Evolutionary conservation across 2,888 invertebrate genomes (phyloP), one percentile per base, ranked within the genome.

Genomic region (Serrognathus titanus): DNA sequence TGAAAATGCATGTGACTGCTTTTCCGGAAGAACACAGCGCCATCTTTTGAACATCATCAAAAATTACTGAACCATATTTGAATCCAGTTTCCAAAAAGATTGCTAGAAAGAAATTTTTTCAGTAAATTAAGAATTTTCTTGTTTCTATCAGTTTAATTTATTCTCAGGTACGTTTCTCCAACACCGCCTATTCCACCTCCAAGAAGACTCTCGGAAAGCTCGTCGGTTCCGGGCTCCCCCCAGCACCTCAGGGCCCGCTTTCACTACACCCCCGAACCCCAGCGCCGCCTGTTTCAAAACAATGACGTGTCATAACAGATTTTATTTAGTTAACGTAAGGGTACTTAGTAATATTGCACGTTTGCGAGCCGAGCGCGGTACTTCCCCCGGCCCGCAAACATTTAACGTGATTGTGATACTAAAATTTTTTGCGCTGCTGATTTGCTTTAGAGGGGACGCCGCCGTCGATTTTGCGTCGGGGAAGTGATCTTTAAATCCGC

Each of bases 151-250:
- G 16, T 16, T 16, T 16, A 3, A 16, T 16, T 52, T 36, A 55
- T 58, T 65, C 66, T 10, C 63, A 85, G 84, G 75, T 83, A 84
- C 67, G 76, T 84, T 46, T 83, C 84, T 41, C 83, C 84, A 37
- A 81, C 83, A 53, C 84, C 84, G 46, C 84, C 84, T 24, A 79
- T 83, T 60, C 84, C 84, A 37, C 85, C 84, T 3, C 84, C 84
- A 6, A 76, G 87, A 56, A 80, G 86, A 58, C 79, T 87, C 16
- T 86, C 86, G 2, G 87, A 87, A 74, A 86, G 86, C 70, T 81
- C 74, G 63, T 84, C 84, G 35, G 86, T 87, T 54, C 87, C 88
- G 16, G 87, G 87, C 45, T 87, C 87, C 51, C 88, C 88, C 11
- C 87, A 83, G 64, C 85, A 86, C 69, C 79, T 86, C 55, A 81